Percentiles rank a stretch among this genome's conserved stretches.
These are phyloP conservation scores for Todiramphus saurophagus DNA, from an alignment of 2,113 vertebrate species.

Conservation along the genomic window DNA sequence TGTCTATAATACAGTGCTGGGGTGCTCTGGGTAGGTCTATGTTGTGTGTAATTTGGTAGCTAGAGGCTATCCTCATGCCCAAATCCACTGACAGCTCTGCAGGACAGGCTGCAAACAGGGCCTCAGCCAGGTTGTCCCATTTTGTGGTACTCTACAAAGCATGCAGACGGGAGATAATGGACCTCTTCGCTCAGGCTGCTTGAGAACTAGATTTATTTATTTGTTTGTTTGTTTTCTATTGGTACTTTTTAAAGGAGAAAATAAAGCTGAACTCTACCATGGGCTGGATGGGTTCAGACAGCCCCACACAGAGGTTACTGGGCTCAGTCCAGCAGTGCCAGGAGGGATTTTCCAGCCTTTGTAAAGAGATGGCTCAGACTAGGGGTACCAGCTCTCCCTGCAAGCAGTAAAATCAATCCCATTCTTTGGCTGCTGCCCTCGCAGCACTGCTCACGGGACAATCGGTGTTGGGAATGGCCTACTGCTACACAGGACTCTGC, in stretches of 20 bases:
- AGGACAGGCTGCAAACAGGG: background rate
- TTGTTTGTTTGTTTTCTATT: background rate
- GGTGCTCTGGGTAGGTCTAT: background rate
- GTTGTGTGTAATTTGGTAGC: background rate
- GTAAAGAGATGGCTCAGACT: background rate
- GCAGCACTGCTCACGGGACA: background rate
- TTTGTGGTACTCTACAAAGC: background rate
- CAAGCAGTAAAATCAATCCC: background rate
- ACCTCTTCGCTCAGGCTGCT: background rate
- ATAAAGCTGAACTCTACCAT: background rate
- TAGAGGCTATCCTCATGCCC: background rate
- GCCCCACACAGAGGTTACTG: fast-evolving
- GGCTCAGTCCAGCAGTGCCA: background rate
- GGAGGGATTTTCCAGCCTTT: background rate
- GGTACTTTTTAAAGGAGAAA: background rate
- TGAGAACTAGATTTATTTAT: background rate
- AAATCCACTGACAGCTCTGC: background rate
- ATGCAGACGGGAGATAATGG: background rate
- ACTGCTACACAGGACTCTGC: background rate
- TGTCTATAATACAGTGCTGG: background rate
- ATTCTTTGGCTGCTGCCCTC: background rate
- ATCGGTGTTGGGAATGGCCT: background rate
- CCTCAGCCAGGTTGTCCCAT: background rate
- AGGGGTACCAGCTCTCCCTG: background rate
- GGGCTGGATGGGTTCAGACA: background rate